Evolutionary conservation across 2,113 vertebrate species (phyloP), one percentile per base, ranked within the genome.

Genomic region (Bombycilla garrulus): DNA sequence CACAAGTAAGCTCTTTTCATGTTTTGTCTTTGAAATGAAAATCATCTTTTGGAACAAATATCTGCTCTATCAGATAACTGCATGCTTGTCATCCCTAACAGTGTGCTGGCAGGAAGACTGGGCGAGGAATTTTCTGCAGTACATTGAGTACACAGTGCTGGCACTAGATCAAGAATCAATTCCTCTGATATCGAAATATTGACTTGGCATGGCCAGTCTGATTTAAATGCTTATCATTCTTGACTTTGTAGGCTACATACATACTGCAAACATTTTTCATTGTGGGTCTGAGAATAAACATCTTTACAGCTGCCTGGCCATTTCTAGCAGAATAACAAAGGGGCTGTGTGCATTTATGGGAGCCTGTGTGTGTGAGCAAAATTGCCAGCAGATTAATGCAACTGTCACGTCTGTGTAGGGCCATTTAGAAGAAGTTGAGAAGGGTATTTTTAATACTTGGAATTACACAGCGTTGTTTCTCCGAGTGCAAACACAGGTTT

Each of bases 1-100:
- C 92, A 96, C 91, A 81, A 97, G 95, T 90, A 96, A 97, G 92
- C 10, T 36, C 95, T 94, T 97, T 96, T 97, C 94, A 95, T 96
- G 94, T 95, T 94, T 96, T 96, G 97, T 94, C 97, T 98, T 97
- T 97, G 97, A 97, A 97, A 98, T 97, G 96, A 97, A 98, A 97
- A 97, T 97, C 57, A 10, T 97, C 94, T 97, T 93, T 95, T 94
- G 93, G 87, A 92, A 93, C 93, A 90, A 95, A 96, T 96, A 94
- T 94, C 90, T 94, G 93, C 84, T 91, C 95, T 84, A 54, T 97
- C 93, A 86, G 93, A 97, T 95, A 97, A 93, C 92, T 94, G 93
- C 90, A 93, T 82, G 86, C 92, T 95, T 97, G 94, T 96, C 94
- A 95, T 87, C 91, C 47, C 95, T 88, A 86, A 60, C 96, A 84